Evolutionary conservation across 2,113 vertebrate genomes (phyloP).

Genomic region (Pyxicephalus adspersus): DNA sequence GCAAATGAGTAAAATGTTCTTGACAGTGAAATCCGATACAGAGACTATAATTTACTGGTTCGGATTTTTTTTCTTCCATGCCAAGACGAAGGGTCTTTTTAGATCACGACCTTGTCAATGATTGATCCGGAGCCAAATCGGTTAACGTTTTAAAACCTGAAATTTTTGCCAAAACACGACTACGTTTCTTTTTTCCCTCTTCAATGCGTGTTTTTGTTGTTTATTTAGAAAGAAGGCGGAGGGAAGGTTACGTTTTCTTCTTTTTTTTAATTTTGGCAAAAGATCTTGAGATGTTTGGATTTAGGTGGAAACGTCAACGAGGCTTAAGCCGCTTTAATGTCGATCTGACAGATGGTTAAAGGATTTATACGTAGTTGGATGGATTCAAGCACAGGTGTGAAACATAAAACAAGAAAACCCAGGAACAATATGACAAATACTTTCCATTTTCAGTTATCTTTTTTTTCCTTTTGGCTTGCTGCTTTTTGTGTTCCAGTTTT

Average conservation of each 20-base stretch:
- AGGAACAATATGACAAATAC: constrained; percentile 67
- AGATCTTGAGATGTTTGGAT: constrained; percentile 62
- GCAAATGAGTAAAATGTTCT: constrained; percentile 34
- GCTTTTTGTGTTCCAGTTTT: constrained; percentile 24
- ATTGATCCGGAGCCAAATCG: constrained; percentile 4
- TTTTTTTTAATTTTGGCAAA: constrained; percentile 63
- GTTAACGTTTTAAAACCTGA: constrained; percentile 55
- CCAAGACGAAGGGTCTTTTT: not conserved
- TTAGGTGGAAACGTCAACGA: constrained; percentile 67
- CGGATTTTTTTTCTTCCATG: not conserved
- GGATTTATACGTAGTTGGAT: constrained; percentile 74
- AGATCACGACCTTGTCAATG: constrained; percentile 36
- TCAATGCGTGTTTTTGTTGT: constrained; percentile 60
- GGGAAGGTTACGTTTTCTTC: constrained; percentile 13
- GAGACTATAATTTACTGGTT: constrained; percentile 12
- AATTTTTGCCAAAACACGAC: constrained; percentile 58
- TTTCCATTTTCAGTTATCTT: constrained; percentile 68
- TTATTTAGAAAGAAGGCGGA: constrained; percentile 12
- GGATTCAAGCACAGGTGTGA: constrained; percentile 78
- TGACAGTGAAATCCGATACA: constrained; percentile 15
- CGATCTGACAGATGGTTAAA: constrained; percentile 75
- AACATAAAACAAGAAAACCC: constrained; percentile 73
- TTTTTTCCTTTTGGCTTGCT: constrained; percentile 60
- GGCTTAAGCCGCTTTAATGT: constrained; percentile 68
- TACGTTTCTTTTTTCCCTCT: constrained; percentile 62